Percentiles rank a stretch among this genome's conserved stretches.
These are phyloP conservation scores for Rutpela maculata DNA, from an alignment of 2,888 invertebrate genomes.

Conservation along the genomic window DNA sequence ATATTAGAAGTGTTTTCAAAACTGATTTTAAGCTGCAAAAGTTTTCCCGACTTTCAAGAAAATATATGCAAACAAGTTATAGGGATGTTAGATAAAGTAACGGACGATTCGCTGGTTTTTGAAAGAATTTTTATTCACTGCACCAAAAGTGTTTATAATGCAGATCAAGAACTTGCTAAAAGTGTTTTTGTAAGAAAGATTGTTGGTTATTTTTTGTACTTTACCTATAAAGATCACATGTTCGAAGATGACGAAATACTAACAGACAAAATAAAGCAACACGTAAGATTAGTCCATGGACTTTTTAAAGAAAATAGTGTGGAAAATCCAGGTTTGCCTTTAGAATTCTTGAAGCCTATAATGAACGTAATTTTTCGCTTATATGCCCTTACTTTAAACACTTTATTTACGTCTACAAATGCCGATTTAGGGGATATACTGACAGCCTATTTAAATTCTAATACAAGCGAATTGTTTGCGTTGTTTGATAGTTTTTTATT, in stretches of 20 bases:
- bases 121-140: constrained; percentile 76
- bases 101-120: constrained; percentile 52
- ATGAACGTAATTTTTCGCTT: constrained; percentile 74
- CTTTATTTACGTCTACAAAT: constrained; percentile 63
- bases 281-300: constrained; percentile 62
- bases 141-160: constrained; percentile 75
- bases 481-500: constrained; percentile 70
- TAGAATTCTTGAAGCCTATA: constrained; percentile 71
- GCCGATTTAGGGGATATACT: constrained; percentile 66
- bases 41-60: constrained; percentile 76
- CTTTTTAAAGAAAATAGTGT: constrained; percentile 63
- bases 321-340: constrained; percentile 66
- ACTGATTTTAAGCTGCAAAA: constrained; percentile 78
- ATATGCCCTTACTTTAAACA: constrained; percentile 69
- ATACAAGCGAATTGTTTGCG: constrained; percentile 56
- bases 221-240: constrained; percentile 59
- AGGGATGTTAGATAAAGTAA: constrained; percentile 68
- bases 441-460: constrained; percentile 56
- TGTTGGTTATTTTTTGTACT: constrained; percentile 53
- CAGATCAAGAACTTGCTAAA: constrained; percentile 73
- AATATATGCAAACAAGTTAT: constrained; percentile 77
- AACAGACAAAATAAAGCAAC: constrained; percentile 62
- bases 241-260: constrained; percentile 66
- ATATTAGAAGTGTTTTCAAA: constrained; percentile 81
- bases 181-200: constrained; percentile 69